Conservation (phyloP, 53 echinoderm and acorn worm species). For the Henricia sp. region DNA sequence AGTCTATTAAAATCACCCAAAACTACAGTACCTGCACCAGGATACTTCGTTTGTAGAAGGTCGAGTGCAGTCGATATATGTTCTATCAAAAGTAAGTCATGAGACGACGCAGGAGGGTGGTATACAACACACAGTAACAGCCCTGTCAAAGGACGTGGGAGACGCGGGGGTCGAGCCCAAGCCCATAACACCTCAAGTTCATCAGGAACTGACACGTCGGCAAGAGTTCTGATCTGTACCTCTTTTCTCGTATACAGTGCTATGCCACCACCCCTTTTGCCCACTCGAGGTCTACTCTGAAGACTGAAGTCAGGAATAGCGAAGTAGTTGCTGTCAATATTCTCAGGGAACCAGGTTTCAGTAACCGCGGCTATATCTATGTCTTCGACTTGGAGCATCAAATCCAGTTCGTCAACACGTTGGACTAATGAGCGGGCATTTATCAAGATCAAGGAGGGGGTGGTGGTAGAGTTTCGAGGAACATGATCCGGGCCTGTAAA, state of each 20-base stretch:
- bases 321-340: conserved; percentile 6
- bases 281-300: neutral
- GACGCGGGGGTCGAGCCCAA: conserved; percentile 30
- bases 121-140: conserved; percentile 16
- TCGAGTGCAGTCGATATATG: conserved; percentile 41
- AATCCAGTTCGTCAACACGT: neutral
- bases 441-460: neutral
- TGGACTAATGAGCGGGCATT: conserved; percentile 10
- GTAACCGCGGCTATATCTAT: neutral
- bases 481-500: neutral
- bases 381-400: neutral
- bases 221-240: neutral
- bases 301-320: conserved; percentile 13
- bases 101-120: conserved; percentile 16
- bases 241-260: conserved; percentile 5
- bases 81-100: conserved; percentile 10
- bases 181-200: conserved; percentile 32
- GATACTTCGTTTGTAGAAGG: conserved; percentile 38
- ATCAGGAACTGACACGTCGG: conserved; percentile 13
- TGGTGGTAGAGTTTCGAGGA: neutral
- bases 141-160: conserved; percentile 17
- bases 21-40: conserved; percentile 34
- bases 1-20: conserved; percentile 53
- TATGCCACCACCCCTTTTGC: conserved; percentile 16
- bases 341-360: neutral